Evolutionary conservation across 2,888 invertebrate genomes (phyloP).

Genomic region (Tenthredo distinguenda): DNA sequence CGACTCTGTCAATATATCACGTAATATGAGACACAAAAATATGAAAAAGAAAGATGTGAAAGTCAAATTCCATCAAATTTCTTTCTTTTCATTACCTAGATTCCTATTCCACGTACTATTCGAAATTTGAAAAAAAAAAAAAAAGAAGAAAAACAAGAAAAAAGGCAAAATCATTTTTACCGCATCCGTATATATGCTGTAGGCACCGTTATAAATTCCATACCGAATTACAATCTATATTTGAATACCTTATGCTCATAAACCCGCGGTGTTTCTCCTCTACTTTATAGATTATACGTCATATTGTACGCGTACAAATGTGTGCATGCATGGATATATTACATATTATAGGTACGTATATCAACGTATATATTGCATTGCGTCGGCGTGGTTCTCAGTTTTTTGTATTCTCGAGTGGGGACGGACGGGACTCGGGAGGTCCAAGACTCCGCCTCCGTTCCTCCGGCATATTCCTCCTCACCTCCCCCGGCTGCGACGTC

Average conservation of each 20-base stretch:
- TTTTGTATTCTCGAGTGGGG: constrained; percentile 15
- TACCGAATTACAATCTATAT: background rate
- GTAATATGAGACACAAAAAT: background rate
- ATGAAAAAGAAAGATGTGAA: background rate
- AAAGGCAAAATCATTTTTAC: background rate
- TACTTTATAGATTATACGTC: background rate
- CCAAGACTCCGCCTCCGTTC: constrained; percentile 61
- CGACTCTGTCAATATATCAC: too few species aligned
- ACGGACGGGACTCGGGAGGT: too few species aligned
- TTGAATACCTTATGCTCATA: background rate
- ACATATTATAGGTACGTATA: background rate
- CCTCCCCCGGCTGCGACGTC: background rate
- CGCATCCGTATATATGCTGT: background rate
- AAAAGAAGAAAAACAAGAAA: too few species aligned
- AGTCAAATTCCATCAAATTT: background rate
- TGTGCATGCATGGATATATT: background rate
- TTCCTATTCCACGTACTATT: background rate
- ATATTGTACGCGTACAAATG: background rate
- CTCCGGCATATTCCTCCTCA: constrained; percentile 39
- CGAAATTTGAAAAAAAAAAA: background rate
- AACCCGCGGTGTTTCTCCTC: background rate
- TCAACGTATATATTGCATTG: background rate
- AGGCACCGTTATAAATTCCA: background rate
- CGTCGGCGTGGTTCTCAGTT: constrained; percentile 18
- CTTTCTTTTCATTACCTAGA: background rate